phyloP scores from a whole-genome alignment of 2,797 vertebrate species.

The Centroberyx gerrardi region DNA sequence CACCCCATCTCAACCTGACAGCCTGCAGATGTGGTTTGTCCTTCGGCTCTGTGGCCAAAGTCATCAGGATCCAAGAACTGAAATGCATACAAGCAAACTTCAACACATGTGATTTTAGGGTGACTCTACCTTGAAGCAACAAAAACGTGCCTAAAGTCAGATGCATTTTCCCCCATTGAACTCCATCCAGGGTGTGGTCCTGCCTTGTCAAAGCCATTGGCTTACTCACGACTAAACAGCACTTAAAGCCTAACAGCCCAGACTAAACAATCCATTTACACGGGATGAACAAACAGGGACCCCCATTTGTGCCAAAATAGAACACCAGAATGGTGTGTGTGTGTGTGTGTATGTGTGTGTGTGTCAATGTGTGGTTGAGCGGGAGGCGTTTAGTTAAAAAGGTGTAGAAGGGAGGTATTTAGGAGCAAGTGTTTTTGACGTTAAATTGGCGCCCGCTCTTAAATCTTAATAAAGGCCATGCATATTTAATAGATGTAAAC shows the following conservation, averaged over 20 bases:
- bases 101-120: not conserved
- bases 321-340: not conserved
- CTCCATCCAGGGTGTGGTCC: not conserved
- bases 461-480: constrained; percentile 74
- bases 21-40: constrained; percentile 48
- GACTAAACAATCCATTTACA: constrained; percentile 2
- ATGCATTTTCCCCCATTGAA: not conserved
- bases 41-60: constrained; percentile 49
- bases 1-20: constrained; percentile 34
- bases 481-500: constrained; percentile 70
- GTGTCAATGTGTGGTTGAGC: not conserved
- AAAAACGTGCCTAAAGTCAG: not conserved
- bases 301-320: constrained; percentile 1
- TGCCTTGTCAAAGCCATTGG: constrained; percentile 7
- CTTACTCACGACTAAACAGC: constrained; percentile 8
- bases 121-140: not conserved
- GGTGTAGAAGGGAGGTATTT: not conserved
- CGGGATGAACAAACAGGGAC: not conserved
- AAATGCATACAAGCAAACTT: not conserved
- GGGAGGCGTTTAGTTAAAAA: not conserved
- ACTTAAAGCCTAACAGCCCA: constrained; percentile 12
- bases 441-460: constrained; percentile 28
- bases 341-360: not conserved
- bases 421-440: constrained; percentile 5
- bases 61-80: constrained; percentile 28